A percentile compares a stretch with the other conserved stretches of the same genome.
These are phyloP conservation scores for Bembecia ichneumoniformis DNA, from an alignment of 2,888 invertebrate species.

Conservation along the genomic window DNA sequence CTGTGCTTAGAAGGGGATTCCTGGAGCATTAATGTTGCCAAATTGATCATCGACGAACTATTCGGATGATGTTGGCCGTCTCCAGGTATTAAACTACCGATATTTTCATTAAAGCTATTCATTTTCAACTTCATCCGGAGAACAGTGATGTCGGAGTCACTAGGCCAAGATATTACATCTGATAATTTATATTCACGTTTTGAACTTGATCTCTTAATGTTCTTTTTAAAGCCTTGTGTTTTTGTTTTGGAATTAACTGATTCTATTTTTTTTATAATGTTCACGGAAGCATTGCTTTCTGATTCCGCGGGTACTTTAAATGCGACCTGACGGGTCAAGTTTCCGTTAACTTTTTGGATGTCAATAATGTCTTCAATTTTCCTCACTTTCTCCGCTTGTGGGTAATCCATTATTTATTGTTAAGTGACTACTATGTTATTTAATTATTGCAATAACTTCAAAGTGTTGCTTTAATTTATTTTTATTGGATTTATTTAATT, in stretches of 20 bases:
- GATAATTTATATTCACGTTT: conserved; percentile 30
- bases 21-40: conserved; percentile 67
- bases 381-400: conserved; percentile 34
- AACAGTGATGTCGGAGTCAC: conserved; percentile 74
- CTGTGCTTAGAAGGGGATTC: conserved; percentile 47
- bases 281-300: conserved; percentile 31
- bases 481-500: conserved; percentile 9
- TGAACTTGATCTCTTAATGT: conserved; percentile 30
- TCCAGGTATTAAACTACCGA: conserved; percentile 58
- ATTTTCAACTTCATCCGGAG: conserved; percentile 59
- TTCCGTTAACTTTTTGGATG: conserved; percentile 56
- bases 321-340: conserved; percentile 36
- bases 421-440: conserved; percentile 13
- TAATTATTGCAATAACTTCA: background rate
- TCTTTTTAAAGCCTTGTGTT: conserved; percentile 23
- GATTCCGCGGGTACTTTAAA: conserved; percentile 41
- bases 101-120: conserved; percentile 48
- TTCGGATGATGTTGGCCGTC: conserved; percentile 72
- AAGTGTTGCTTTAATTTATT: background rate
- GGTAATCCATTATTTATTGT: conserved; percentile 28
- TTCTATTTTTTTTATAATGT: conserved; percentile 39
- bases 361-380: conserved; percentile 64
- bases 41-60: conserved; percentile 72
- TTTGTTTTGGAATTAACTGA: conserved; percentile 31
- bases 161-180: conserved; percentile 63